Conservation (phyloP, 2,888 invertebrate species). For the Xanthorhoe designata region DNA sequence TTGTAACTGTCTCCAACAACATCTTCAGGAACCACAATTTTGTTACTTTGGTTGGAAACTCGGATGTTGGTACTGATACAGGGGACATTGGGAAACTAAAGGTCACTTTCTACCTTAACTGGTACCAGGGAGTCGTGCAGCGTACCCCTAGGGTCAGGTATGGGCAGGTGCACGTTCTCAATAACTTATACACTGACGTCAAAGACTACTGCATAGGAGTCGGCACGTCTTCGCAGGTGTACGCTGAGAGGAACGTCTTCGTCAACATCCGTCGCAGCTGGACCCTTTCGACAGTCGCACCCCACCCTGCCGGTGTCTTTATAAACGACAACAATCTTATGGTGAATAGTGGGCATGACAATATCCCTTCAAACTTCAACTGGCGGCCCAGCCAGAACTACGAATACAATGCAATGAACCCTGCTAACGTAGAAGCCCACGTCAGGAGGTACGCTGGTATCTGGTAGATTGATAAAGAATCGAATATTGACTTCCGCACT, state of each 20-base stretch:
- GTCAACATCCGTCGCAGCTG: conserved; percentile 25
- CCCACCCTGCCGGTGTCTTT: conserved; percentile 23
- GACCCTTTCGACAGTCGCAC: background rate
- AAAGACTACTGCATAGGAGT: conserved; percentile 29
- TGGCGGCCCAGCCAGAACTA: conserved; percentile 27
- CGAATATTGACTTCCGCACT: background rate
- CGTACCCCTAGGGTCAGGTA: conserved; percentile 35
- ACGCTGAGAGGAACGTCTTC: conserved; percentile 32
- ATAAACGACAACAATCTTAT: conserved; percentile 21
- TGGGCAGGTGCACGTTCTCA: conserved; percentile 22
- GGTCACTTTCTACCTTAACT: conserved; percentile 32
- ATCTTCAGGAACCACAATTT: conserved; percentile 38
- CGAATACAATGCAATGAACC: conserved; percentile 15
- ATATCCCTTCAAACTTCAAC: conserved; percentile 12
- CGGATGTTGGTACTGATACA: conserved; percentile 13
- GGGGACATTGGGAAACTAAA: conserved; percentile 34
- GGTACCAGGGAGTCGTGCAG: conserved; percentile 36
- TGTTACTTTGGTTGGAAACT: conserved; percentile 30
- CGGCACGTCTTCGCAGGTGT: conserved; percentile 16
- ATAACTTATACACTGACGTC: conserved; percentile 36
- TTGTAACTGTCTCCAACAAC: conserved; percentile 35
- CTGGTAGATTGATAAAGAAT: conserved; percentile 2
- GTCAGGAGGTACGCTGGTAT: conserved; percentile 29
- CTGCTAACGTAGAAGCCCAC: conserved; percentile 19
- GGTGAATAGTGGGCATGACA: conserved; percentile 16